A percentile compares a stretch with the other conserved stretches of the same genome.
phyloP scores from a whole-genome alignment of 2,888 invertebrate genomes.

The Conomelus anceps region DNA sequence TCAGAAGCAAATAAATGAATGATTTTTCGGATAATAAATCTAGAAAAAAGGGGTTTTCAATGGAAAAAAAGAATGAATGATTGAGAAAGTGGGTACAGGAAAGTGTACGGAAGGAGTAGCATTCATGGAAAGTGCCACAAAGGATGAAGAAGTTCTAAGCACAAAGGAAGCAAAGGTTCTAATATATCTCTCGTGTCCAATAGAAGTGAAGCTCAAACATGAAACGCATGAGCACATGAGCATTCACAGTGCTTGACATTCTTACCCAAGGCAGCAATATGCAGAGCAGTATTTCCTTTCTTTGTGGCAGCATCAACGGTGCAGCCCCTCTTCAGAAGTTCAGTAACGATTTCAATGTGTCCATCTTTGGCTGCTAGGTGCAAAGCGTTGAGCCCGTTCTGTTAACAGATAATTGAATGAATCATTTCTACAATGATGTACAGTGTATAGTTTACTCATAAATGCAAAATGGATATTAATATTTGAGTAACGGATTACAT shows the following conservation, averaged over 20 bases:
- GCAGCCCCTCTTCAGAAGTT: conserved; percentile 83
- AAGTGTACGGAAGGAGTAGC: background rate
- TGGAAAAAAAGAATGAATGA: background rate
- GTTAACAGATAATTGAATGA: conserved; percentile 38
- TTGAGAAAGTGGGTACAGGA: background rate
- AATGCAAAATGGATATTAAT: too few species aligned
- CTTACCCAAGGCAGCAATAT: conserved; percentile 83
- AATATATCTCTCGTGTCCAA: background rate
- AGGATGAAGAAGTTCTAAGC: background rate
- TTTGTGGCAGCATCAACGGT: conserved; percentile 93
- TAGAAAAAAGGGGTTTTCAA: too few species aligned
- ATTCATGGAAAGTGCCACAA: background rate
- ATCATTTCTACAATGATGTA: background rate
- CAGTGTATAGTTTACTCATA: too few species aligned
- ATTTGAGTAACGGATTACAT: too few species aligned
- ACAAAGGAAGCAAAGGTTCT: background rate
- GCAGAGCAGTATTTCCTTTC: conserved; percentile 94
- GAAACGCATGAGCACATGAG: too few species aligned
- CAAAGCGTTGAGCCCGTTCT: conserved; percentile 96
- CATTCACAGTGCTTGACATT: too few species aligned
- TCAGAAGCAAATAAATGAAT: too few species aligned
- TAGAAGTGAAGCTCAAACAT: background rate
- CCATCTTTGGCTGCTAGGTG: conserved; percentile 98
- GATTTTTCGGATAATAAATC: too few species aligned
- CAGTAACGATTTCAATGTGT: conserved; percentile 86